These are phyloP conservation scores for Orycteropus afer DNA, from an alignment of 2,113 vertebrate species.

Conservation along the genomic window DNA sequence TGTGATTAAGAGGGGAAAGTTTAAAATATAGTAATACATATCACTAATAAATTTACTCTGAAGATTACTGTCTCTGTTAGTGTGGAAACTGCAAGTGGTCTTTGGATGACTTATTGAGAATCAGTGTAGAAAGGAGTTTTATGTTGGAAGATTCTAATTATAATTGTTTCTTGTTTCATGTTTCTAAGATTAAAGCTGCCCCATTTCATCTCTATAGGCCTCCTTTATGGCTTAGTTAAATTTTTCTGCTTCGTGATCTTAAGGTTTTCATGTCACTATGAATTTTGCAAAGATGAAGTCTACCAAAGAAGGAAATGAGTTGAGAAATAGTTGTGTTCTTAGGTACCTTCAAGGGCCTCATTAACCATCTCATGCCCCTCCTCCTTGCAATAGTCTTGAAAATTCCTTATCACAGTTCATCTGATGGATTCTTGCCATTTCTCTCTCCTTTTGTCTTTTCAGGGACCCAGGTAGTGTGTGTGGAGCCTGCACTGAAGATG, in stretches of 20 bases:
- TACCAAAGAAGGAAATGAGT: background rate
- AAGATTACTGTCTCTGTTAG: background rate
- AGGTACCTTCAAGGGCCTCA: background rate
- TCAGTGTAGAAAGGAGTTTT: background rate
- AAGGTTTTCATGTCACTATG: background rate
- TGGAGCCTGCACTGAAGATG: constrained; percentile 90
- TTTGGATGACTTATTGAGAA: background rate
- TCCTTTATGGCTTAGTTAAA: constrained; percentile 35
- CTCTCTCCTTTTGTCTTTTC: background rate
- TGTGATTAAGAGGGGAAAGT: background rate
- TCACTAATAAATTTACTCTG: background rate
- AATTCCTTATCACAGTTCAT: background rate
- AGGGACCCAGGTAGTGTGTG: constrained; percentile 87
- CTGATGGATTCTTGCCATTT: background rate
- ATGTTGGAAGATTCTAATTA: background rate
- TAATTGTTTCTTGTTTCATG: background rate
- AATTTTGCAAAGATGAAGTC: constrained; percentile 3
- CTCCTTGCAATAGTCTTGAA: background rate
- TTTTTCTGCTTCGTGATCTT: constrained; percentile 27
- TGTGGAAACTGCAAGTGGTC: background rate
- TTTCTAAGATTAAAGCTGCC: background rate
- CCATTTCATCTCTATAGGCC: background rate
- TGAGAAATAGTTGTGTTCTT: background rate
- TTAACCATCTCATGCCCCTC: background rate
- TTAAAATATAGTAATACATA: background rate